phyloP scores from a whole-genome alignment of 2,888 invertebrate genomes.

The Siphlonurus alternatus region DNA sequence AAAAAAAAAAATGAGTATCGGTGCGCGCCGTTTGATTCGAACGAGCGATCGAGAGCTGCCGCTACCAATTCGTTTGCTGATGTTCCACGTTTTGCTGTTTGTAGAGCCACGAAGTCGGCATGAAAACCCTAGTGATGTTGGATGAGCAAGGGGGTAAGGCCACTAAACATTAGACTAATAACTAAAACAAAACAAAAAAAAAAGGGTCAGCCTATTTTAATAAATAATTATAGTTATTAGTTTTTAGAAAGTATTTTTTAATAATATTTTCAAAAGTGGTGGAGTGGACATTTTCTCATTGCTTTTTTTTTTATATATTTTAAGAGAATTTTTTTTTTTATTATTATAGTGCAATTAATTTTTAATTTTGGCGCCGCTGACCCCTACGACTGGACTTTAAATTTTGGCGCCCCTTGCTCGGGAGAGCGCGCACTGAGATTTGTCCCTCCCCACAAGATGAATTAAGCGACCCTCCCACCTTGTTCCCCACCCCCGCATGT shows the following conservation, averaged over 20 bases:
- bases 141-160: slow-evolving; percentile 99
- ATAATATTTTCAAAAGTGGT: neutral
- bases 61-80: neutral
- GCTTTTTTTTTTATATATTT: neutral
- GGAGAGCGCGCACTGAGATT: neutral
- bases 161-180: neutral
- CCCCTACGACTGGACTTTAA: neutral
- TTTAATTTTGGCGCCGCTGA: neutral
- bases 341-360: neutral
- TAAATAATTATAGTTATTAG: neutral
- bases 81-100: slow-evolving; percentile 32
- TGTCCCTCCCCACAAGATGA: neutral
- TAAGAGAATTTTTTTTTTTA: neutral
- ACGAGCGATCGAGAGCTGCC: neutral
- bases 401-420: neutral
- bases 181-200: neutral
- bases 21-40: neutral
- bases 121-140: slow-evolving; percentile 98
- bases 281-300: neutral
- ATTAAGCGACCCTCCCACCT: neutral
- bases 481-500: neutral
- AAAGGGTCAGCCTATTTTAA: slow-evolving; percentile 1
- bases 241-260: neutral
- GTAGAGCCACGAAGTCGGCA: slow-evolving; percentile 99
- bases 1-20: neutral